phyloP scores from a whole-genome alignment of 2,797 vertebrate genomes.

The Sebastolobus alascanus region DNA sequence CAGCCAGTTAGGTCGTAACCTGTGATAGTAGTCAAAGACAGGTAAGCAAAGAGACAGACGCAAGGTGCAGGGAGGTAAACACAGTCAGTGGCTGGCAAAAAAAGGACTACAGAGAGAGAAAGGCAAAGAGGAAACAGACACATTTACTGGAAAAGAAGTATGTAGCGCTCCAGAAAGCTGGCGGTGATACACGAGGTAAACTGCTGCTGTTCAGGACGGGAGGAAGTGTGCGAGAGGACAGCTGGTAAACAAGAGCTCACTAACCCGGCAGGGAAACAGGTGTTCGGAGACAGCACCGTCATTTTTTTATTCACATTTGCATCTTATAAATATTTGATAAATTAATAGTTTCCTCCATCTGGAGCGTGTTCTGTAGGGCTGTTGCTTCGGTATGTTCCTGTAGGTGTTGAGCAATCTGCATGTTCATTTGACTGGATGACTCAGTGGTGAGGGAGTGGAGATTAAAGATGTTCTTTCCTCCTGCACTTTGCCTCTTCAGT shows the following conservation, averaged over 20 bases:
- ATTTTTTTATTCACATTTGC: constrained; percentile 64
- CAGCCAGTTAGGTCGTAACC: neutral
- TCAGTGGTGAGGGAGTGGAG: neutral
- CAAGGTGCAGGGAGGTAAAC: neutral
- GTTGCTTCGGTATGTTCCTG: constrained; percentile 23
- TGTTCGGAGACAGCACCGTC: constrained; percentile 51
- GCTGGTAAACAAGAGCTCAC: constrained; percentile 56
- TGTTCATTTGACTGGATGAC: constrained; percentile 20
- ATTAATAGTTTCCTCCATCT: constrained; percentile 71
- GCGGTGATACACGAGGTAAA: constrained; percentile 14
- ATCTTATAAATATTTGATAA: constrained; percentile 78
- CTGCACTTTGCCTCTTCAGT: neutral
- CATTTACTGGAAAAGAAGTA: constrained; percentile 7
- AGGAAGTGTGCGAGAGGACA: constrained; percentile 34
- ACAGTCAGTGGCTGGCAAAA: neutral
- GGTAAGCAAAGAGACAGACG: neutral
- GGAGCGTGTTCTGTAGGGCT: constrained; percentile 53
- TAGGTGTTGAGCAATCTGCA: constrained; percentile 54
- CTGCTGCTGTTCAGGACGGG: constrained; percentile 31
- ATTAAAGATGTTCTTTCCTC: neutral
- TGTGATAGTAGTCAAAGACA: neutral
- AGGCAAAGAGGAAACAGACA: neutral
- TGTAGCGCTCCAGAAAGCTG: constrained; percentile 1
- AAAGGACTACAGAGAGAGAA: neutral
- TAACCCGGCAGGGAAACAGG: constrained; percentile 57